These are phyloP conservation scores for Drosophila vallismaia DNA, from an alignment of 2,888 invertebrate species.

Conservation along the genomic window DNA sequence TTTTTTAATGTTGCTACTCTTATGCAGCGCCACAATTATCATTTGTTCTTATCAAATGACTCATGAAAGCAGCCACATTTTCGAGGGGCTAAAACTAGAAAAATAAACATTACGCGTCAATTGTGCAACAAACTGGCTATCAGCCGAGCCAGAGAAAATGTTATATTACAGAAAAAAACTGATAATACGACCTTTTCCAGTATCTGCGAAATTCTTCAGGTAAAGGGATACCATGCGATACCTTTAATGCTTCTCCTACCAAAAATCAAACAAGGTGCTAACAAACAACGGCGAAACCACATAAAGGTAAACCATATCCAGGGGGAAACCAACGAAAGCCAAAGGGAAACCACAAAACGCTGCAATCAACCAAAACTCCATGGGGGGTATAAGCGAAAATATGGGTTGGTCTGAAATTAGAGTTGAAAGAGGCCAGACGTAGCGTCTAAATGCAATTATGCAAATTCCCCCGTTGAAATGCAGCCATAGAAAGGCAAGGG, in stretches of 20 bases:
- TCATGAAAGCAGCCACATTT: conserved; percentile 51
- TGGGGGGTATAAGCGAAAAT: conserved; percentile 38
- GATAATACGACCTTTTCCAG: not conserved
- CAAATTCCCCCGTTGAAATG: conserved; percentile 53
- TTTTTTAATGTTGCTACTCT: conserved; percentile 22
- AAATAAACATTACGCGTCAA: conserved; percentile 46
- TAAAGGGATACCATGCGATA: conserved; percentile 58
- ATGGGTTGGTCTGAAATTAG: conserved; percentile 31
- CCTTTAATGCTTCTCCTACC: conserved; percentile 38
- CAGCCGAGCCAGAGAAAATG: conserved; percentile 6
- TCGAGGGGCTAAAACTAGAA: conserved; percentile 13
- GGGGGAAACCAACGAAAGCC: conserved; percentile 28
- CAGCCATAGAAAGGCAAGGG: conserved; percentile 27
- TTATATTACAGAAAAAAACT: conserved; percentile 11
- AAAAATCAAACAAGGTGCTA: conserved; percentile 43
- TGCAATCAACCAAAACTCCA: conserved; percentile 59
- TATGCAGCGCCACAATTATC: conserved; percentile 44
- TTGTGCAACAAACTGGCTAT: conserved; percentile 60
- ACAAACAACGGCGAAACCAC: conserved; percentile 62
- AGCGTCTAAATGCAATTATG: conserved; percentile 64
- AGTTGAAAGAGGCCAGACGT: conserved; percentile 23
- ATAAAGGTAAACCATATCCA: conserved; percentile 46
- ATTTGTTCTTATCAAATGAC: conserved; percentile 68
- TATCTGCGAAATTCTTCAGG: conserved; percentile 16
- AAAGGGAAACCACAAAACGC: conserved; percentile 72